Conservation (phyloP, 2,113 vertebrate species). For the Sinosuthora webbiana region DNA sequence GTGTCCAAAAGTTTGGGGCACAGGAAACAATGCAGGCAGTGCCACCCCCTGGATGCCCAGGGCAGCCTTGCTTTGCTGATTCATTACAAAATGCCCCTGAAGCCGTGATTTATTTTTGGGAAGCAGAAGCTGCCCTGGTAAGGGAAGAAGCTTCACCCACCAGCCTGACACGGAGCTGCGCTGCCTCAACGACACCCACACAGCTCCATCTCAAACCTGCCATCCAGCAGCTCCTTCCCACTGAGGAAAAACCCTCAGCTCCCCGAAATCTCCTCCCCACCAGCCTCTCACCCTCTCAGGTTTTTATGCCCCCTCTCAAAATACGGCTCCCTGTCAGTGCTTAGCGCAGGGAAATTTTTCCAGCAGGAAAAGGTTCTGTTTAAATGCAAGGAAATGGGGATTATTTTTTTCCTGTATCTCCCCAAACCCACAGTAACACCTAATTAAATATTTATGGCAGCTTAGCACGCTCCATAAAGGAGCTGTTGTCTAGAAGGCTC, state of each 20-base stretch:
- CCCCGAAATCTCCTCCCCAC: not conserved
- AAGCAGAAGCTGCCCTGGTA: not conserved
- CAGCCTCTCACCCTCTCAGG: not conserved
- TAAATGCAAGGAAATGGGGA: not conserved
- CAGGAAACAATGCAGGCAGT: not conserved
- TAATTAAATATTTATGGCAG: constrained; percentile 32
- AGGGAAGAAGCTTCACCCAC: not conserved
- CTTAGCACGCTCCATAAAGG: constrained; percentile 17
- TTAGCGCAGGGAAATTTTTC: not conserved
- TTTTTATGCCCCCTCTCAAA: not conserved
- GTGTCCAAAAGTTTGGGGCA: not conserved
- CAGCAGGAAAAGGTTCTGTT: not conserved
- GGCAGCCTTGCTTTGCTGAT: not conserved
- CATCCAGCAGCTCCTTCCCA: not conserved
- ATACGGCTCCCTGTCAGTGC: not conserved
- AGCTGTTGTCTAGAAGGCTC: constrained; percentile 12
- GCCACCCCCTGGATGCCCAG: not conserved
- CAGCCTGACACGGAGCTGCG: not conserved
- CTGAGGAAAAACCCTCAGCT: not conserved
- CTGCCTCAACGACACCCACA: not conserved
- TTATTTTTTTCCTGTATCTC: not conserved
- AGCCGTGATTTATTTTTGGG: not conserved
- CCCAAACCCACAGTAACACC: constrained; percentile 16
- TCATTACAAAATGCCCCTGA: not conserved
- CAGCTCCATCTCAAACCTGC: not conserved